Conservation (phyloP, 2,113 vertebrate genomes). For the Solea senegalensis region DNA sequence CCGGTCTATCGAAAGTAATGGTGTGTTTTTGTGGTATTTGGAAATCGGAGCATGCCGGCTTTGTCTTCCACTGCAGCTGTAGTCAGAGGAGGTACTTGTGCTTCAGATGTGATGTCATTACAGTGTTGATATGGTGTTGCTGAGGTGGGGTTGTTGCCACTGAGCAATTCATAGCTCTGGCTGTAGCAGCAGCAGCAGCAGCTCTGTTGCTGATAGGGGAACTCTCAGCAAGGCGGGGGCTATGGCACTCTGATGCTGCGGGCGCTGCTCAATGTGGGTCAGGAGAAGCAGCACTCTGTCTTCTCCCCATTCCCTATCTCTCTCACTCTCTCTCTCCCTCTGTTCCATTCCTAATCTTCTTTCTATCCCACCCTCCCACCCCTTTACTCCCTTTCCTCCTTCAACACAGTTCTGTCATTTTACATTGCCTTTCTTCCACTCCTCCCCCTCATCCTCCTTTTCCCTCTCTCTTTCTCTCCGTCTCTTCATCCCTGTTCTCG, state of each 20-base stretch:
- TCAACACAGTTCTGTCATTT: constrained; percentile 44
- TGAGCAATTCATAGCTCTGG: constrained; percentile 58
- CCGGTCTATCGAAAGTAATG: not conserved
- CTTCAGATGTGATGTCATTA: constrained; percentile 72
- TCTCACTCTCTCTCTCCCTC: constrained; percentile 5
- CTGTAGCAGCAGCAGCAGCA: constrained; percentile 40
- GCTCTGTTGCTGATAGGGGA: constrained; percentile 59
- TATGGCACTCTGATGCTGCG: constrained; percentile 74
- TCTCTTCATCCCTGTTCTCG: constrained; percentile 40
- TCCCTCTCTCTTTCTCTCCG: constrained; percentile 34
- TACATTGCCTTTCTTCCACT: constrained; percentile 30
- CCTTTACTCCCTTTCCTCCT: constrained; percentile 8
- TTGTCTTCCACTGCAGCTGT: constrained; percentile 46
- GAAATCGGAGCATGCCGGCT: constrained; percentile 42
- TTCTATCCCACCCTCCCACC: constrained; percentile 1
- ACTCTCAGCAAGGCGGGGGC: constrained; percentile 68
- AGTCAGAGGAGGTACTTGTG: constrained; percentile 48
- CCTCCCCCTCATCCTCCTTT: constrained; percentile 32
- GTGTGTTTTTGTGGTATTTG: constrained; percentile 10
- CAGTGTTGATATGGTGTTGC: constrained; percentile 66
- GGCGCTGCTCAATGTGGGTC: constrained; percentile 82
- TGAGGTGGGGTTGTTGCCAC: constrained; percentile 74
- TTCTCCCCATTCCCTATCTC: constrained; percentile 52
- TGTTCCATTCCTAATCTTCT: constrained; percentile 47
- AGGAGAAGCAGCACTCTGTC: constrained; percentile 75